Percentiles rank a stretch among this genome's conserved stretches.
Evolutionary conservation across 2,888 invertebrate species (phyloP).

Genomic region (Empis livida): DNA sequence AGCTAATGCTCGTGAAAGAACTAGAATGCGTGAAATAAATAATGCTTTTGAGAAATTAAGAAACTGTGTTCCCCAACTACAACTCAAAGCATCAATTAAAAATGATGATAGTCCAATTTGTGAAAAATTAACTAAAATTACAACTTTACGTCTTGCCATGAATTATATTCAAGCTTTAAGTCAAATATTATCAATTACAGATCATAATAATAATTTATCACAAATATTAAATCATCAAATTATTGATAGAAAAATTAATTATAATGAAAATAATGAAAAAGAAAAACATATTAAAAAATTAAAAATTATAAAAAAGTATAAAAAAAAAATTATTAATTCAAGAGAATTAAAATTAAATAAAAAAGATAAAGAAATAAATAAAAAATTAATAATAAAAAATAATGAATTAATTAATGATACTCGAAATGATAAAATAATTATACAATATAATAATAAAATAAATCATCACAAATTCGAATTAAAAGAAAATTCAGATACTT

Average conservation of each 20-base stretch:
- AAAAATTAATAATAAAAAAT: too few species aligned
- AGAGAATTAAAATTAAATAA: too few species aligned
- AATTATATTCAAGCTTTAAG: slow-evolving; percentile 69
- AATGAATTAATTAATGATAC: neutral
- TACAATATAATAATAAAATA: neutral
- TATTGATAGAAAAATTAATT: slow-evolving; percentile 12
- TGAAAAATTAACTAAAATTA: slow-evolving; percentile 81
- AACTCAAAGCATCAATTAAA: neutral
- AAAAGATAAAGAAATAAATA: too few species aligned
- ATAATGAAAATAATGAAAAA: slow-evolving; percentile 20
- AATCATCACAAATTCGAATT: neutral
- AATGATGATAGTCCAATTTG: slow-evolving; percentile 39
- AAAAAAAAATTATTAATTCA: too few species aligned
- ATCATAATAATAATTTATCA: slow-evolving; percentile 25
- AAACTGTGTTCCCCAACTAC: slow-evolving; percentile 50
- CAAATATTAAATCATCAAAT: neutral
- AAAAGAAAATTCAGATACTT: neutral
- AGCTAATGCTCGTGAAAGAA: slow-evolving; percentile 77
- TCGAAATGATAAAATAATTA: neutral
- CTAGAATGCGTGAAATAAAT: slow-evolving; percentile 83
- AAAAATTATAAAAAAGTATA: too few species aligned
- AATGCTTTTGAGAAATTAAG: slow-evolving; percentile 73
- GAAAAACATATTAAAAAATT: slow-evolving; percentile 12
- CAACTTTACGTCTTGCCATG: slow-evolving; percentile 75
- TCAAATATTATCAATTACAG: slow-evolving; percentile 43